Evolutionary conservation across 1,140 invertebrate genomes (phyloP).

Genomic region (Drepana arcuata): DNA sequence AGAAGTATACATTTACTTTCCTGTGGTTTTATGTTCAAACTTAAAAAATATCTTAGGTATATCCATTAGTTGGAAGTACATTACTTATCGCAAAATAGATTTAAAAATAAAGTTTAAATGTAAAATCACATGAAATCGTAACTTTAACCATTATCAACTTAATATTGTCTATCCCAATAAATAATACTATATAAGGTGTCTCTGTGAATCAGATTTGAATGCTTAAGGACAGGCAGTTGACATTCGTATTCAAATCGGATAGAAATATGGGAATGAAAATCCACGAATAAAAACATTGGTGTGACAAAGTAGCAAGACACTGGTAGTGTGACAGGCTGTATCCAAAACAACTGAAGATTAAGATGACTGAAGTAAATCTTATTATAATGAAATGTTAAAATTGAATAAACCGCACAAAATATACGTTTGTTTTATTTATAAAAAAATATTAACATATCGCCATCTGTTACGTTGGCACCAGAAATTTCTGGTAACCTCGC

Average conservation of each 20-base stretch:
- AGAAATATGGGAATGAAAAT: too few relatives aligned
- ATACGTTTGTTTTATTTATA: constrained; percentile 41
- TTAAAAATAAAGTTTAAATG: constrained; percentile 24
- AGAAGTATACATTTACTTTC: too few relatives aligned
- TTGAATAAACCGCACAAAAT: constrained; percentile 70
- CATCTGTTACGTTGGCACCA: too few relatives aligned
- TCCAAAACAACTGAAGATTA: constrained; percentile 45
- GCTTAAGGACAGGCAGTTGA: too few relatives aligned
- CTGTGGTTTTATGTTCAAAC: constrained; percentile 31
- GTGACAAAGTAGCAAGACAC: too few relatives aligned
- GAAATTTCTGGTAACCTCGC: too few relatives aligned
- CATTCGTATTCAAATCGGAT: constrained; percentile 1
- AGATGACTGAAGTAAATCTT: constrained; percentile 65
- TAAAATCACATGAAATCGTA: constrained; percentile 39
- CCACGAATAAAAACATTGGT: constrained; percentile 2
- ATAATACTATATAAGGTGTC: too few relatives aligned
- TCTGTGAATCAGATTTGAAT: too few relatives aligned
- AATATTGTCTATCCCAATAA: too few relatives aligned
- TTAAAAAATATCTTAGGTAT: constrained; percentile 7
- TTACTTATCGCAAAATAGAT: too few relatives aligned
- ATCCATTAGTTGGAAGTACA: constrained; percentile 11
- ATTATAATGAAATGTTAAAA: constrained; percentile 65
- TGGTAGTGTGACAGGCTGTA: constrained; percentile 1
- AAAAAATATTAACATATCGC: too few relatives aligned
- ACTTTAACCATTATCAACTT: constrained; percentile 34